phyloP scores from a whole-genome alignment of 1,140 invertebrate genomes.

The Lepidurus couesii region DNA sequence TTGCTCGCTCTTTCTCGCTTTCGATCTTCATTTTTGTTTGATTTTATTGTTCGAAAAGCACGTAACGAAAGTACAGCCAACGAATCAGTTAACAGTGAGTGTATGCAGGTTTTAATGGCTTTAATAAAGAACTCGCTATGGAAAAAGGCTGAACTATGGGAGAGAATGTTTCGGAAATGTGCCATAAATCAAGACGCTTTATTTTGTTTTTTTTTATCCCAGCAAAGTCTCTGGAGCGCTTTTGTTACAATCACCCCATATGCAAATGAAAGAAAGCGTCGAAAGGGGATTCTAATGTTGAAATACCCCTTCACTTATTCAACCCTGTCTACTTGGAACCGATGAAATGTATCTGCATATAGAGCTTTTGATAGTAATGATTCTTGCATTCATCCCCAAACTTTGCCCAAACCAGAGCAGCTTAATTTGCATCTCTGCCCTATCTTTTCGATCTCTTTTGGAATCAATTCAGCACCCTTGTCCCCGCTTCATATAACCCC shows the following conservation, averaged over 20 bases:
- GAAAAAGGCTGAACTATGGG: not conserved
- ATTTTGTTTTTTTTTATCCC: not conserved
- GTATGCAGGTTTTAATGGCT: not conserved
- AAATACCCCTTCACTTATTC: not conserved
- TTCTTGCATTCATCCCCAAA: not conserved
- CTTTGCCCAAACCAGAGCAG: not conserved
- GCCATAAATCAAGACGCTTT: not conserved
- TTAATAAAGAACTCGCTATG: not conserved
- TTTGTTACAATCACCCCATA: not conserved
- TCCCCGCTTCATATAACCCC: not conserved
- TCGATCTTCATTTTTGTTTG: not conserved
- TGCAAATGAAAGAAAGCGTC: conserved; percentile 15
- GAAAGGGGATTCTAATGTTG: not conserved
- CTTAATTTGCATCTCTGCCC: conserved; percentile 6
- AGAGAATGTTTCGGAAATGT: conserved; percentile 2
- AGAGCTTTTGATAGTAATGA: not conserved
- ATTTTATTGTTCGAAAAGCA: no score
- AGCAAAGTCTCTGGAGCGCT: not conserved
- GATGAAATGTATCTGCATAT: not conserved
- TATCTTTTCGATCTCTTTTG: not conserved
- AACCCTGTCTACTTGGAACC: not conserved
- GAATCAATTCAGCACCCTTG: not conserved
- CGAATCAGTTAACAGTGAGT: no score
- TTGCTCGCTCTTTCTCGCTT: not conserved
- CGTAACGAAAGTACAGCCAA: no score